Evolutionary conservation across 2,888 invertebrate genomes (phyloP), one percentile per base, ranked within the genome.

Genomic region (Dolichomitus sp.): DNA sequence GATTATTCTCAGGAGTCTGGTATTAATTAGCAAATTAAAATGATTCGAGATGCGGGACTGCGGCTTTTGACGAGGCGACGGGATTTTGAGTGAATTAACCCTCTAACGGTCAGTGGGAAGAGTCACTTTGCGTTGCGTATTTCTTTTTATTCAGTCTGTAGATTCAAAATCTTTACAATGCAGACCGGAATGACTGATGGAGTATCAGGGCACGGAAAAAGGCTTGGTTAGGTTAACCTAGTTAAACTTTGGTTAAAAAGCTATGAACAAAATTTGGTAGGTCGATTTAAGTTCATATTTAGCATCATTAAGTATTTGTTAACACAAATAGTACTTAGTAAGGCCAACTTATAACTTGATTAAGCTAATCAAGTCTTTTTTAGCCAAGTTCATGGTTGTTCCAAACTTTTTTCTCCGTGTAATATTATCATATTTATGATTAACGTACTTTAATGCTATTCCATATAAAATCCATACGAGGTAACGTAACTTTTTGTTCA

Each of bases 21-120:
- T 90, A 91, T 91, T 92, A 92, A 92, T 92, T 92, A 92, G 89
- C 89, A 88, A 88, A 92, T 92, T 92, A 92, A 91, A 91, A 89
- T 9, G 88, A 87, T 76, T 83, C 82, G 80, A 78, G 57, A 81
- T 75, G 61, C 23, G 65, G 78, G 12, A 63, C 40, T 27, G 37
- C 40, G 23, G 42, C 48, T 69, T 45, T 50, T 17, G 57, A n/a
- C 42, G 63, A 68, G 45, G 42, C 65, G 76, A 70, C 77, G 59
- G 45, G 57, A 54, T 70, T 70, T 27, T 57, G 33, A 33, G 57
- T 37, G 66, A 33, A 48, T 61, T 33, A 59, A 72, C 61, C 72
- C 72, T 72, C 48, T 72, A 72, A 72, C 72, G 61, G 61, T 72
- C 59, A 50, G 59, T 23, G 42, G 42, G 19, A 61, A 61, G 61